Base-by-base conservation (phyloP, 37 sponge, comb jelly and placozoan species). In the Cliona cf. orientalis region DNA sequence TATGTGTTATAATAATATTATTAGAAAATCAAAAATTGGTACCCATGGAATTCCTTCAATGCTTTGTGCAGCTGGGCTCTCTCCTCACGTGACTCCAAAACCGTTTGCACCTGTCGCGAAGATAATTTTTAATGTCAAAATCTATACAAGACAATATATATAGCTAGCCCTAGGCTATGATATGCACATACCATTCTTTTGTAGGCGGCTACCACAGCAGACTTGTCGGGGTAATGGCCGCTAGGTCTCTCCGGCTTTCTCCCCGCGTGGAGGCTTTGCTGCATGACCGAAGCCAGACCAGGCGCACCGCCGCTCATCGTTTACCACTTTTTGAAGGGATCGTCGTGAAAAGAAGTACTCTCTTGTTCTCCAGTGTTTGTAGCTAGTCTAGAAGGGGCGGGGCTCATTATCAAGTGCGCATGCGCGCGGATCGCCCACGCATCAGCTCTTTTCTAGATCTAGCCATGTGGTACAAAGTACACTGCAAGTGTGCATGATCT, bases 211-310 rank as follows among this genome's bases (percentile, higher is more conserved):
- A 91, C 81, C 25, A 81, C 62, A 11, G 91, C 81, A 37, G 41
- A 56, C 66, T 81, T 85, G 71, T 91, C 91, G 17, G 91, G 87
- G 35, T 86, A 86, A 80, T 86, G 78, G 26, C 78, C 45, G 63
- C 81, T 55, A 3, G 78, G 76, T 0, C 40, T 41, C 14, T 69
- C 79, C 11, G 89, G 49, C 21, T 64, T 75, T 32, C 73, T 42
- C 68, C 58, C 31, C 28, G 87, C 73, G 12, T 80, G 87, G 6
- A 86, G 67, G 43, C 74, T 74, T 43, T 86, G 65, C 43, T 86
- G 79, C 79, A 78, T 86, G 17, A 79, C 66, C 11, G 49, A 12
- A 17, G 87, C 74, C 59, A 86, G 33, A 38, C 74, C 58, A 6
- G 25, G 5, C 6, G 23, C 63, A 22, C 63, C 63, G 6, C 14